These are phyloP conservation scores for Pherbina coryleti DNA, from an alignment of 2,888 invertebrate species.

Conservation along the genomic window DNA sequence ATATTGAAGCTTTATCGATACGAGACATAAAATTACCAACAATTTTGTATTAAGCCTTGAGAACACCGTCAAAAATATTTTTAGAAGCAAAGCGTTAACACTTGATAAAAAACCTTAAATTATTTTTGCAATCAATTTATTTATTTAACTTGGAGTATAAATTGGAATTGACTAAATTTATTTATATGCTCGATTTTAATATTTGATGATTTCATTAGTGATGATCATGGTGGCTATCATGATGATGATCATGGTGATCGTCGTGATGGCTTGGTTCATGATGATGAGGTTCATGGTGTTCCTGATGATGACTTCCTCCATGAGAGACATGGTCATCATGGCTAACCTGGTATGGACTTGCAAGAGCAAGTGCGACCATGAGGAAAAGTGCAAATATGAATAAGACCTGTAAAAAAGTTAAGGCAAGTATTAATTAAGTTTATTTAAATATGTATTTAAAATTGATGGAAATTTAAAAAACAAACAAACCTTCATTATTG, in stretches of 20 bases:
- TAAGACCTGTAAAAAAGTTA: not conserved
- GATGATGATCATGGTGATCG: not conserved
- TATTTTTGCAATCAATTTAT: too few relatives aligned
- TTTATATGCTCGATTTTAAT: not conserved
- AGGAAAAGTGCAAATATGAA: constrained; percentile 24
- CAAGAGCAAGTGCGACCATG: constrained; percentile 23
- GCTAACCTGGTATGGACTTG: not conserved
- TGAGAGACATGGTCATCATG: not conserved
- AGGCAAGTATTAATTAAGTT: not conserved
- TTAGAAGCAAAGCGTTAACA: too few relatives aligned
- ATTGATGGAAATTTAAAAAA: too few relatives aligned
- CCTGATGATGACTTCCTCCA: not conserved
- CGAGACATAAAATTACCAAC: too few relatives aligned
- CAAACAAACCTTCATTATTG: too few relatives aligned
- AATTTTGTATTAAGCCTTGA: too few relatives aligned
- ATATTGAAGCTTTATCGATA: too few relatives aligned
- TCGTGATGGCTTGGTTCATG: not conserved
- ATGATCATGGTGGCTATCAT: not conserved
- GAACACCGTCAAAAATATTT: too few relatives aligned
- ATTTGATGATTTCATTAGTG: too few relatives aligned
- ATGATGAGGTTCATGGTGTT: not conserved
- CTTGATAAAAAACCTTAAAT: too few relatives aligned
- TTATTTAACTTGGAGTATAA: not conserved
- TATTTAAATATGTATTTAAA: too few relatives aligned
- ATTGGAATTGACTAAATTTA: not conserved